phyloP scores from a whole-genome alignment of 2,113 vertebrate species.

The Peromyscus californicus region DNA sequence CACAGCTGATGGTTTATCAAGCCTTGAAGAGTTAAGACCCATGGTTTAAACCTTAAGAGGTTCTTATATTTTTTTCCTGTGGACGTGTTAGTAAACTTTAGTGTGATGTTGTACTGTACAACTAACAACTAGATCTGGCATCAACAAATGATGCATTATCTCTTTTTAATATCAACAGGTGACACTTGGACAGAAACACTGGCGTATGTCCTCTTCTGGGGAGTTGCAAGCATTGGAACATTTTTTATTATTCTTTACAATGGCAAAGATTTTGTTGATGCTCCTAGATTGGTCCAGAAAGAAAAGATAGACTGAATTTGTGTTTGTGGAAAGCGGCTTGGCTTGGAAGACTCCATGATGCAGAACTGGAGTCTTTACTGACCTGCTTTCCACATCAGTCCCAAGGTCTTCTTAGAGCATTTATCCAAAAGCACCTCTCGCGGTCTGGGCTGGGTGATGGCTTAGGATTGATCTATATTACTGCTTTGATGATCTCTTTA shows the following conservation, averaged over 20 bases:
- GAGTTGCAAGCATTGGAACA: conserved; percentile 93
- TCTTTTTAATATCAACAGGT: conserved; percentile 87
- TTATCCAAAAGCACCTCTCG: conserved; percentile 38
- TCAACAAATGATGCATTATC: background rate
- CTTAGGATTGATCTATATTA: conserved; percentile 37
- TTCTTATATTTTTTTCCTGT: background rate
- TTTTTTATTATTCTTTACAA: conserved; percentile 97
- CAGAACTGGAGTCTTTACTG: conserved; percentile 96
- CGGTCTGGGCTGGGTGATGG: conserved; percentile 53
- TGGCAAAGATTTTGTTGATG: conserved; percentile 97
- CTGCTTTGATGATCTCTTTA: conserved; percentile 79
- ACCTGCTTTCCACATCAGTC: conserved; percentile 90
- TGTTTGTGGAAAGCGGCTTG: conserved; percentile 98
- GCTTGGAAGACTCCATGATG: conserved; percentile 89
- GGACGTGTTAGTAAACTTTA: background rate
- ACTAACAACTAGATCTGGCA: background rate
- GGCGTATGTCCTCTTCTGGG: conserved; percentile 98
- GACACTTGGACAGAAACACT: conserved; percentile 98
- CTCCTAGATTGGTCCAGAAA: conserved; percentile 96
- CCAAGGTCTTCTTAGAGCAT: conserved; percentile 41
- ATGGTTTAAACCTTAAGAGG: background rate
- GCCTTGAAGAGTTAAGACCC: background rate
- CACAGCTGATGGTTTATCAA: too few species aligned
- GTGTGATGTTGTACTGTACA: background rate
- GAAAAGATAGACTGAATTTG: conserved; percentile 99